Evolutionary conservation across 2,797 vertebrate species (phyloP).

Genomic region (Etheostoma nigrum): DNA sequence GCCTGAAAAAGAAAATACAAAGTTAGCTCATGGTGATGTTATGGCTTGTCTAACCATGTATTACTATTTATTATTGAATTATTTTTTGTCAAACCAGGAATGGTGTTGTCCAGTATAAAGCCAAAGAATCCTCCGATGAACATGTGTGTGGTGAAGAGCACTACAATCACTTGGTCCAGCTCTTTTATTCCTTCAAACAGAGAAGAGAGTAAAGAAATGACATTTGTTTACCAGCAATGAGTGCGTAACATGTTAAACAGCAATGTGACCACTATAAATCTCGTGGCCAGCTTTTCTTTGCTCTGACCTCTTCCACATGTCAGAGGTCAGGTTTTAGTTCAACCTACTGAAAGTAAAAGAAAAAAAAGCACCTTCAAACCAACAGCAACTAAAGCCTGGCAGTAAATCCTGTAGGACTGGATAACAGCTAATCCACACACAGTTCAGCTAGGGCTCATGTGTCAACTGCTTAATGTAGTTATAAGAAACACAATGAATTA

Average conservation of each 20-base stretch:
- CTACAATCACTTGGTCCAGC: constrained; percentile 80
- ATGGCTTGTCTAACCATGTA: neutral
- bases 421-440: neutral
- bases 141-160: constrained; percentile 84
- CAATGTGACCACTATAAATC: constrained; percentile 6
- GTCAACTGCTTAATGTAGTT: constrained; percentile 50
- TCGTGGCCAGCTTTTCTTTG: neutral
- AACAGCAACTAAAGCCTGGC: constrained; percentile 3
- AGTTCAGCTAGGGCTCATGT: neutral
- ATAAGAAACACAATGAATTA: constrained; percentile 27
- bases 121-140: constrained; percentile 84
- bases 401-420: constrained; percentile 27
- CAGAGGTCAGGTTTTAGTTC: constrained; percentile 9
- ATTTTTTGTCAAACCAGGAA: constrained; percentile 74
- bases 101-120: constrained; percentile 85
- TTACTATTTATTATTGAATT: neutral
- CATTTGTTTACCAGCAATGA: neutral
- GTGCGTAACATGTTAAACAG: too few relatives aligned
- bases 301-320: neutral
- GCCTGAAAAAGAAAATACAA: constrained; percentile 61
- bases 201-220: neutral
- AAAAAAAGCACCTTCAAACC: neutral
- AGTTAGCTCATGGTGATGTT: neutral
- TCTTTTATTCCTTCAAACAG: constrained; percentile 79
- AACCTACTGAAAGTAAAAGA: neutral